phyloP scores from a whole-genome alignment of 2,797 vertebrate genomes.

The Gymnodraco acuticeps region DNA sequence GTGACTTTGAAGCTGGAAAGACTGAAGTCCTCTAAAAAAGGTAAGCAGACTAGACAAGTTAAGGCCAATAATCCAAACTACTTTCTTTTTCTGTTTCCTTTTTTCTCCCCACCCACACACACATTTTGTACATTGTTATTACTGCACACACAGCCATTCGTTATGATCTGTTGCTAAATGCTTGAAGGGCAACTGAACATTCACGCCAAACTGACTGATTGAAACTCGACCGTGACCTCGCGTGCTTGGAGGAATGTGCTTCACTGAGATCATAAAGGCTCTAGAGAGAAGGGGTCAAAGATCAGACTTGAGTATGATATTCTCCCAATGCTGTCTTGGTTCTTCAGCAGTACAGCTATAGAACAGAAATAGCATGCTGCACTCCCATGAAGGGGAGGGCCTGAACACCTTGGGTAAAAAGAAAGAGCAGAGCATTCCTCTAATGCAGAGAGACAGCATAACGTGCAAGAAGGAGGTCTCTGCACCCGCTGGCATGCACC shows the following conservation, averaged over 20 bases:
- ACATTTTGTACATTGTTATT: constrained; percentile 40
- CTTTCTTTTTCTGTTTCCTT: constrained; percentile 5
- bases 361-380: constrained; percentile 74
- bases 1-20: constrained; percentile 75
- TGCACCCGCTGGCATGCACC: constrained; percentile 46
- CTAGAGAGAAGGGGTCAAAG: constrained; percentile 63
- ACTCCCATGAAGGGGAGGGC: constrained; percentile 40
- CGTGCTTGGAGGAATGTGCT: constrained; percentile 58
- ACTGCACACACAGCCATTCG: constrained; percentile 41
- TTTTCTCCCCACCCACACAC: constrained; percentile 11
- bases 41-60: constrained; percentile 61
- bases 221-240: constrained; percentile 61
- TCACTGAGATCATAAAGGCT: constrained; percentile 56
- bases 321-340: constrained; percentile 65
- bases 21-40: constrained; percentile 75
- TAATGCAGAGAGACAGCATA: constrained; percentile 63
- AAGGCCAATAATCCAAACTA: not conserved
- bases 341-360: constrained; percentile 52
- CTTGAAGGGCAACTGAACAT: constrained; percentile 47
- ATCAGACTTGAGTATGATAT: constrained; percentile 60
- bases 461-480: constrained; percentile 51
- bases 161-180: constrained; percentile 45
- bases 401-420: constrained; percentile 56
- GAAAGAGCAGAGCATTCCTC: constrained; percentile 51
- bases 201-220: constrained; percentile 51